Percentiles rank a stretch among this genome's conserved stretches.
These are phyloP conservation scores for Siniperca obscura DNA, from an alignment of 2,797 vertebrate genomes.

Conservation along the genomic window DNA sequence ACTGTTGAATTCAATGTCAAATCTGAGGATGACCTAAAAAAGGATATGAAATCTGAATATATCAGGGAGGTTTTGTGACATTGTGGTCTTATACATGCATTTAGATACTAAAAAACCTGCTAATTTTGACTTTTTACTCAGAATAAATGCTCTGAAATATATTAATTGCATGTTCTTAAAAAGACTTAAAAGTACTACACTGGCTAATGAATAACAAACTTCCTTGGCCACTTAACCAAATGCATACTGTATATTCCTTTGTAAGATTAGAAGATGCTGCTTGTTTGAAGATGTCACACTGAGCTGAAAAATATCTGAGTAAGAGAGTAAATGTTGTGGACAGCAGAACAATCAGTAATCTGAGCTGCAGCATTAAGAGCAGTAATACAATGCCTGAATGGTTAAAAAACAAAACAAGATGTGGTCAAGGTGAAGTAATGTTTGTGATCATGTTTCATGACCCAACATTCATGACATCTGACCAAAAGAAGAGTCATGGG, in stretches of 20 bases:
- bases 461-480: constrained; percentile 23
- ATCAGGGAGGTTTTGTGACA: too few species aligned
- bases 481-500: not conserved
- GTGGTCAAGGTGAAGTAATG: constrained; percentile 46
- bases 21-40: not conserved
- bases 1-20: not conserved
- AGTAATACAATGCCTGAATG: constrained; percentile 49
- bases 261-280: not conserved
- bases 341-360: constrained; percentile 60
- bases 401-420: constrained; percentile 35
- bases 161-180: not conserved
- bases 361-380: constrained; percentile 47
- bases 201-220: not conserved
- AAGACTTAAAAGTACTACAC: not conserved
- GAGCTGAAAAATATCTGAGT: constrained; percentile 18
- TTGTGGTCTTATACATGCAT: not conserved
- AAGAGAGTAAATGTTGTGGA: not conserved
- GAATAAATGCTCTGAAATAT: not conserved
- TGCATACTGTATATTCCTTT: not conserved
- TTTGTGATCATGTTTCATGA: constrained; percentile 36
- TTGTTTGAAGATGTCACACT: constrained; percentile 1
- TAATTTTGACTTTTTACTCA: not conserved
- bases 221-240: too few species aligned
- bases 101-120: not conserved
- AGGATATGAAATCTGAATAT: too few species aligned